Percentiles rank a stretch among this genome's conserved stretches.
These are phyloP conservation scores for Meloidogyne hapla DNA, from an alignment of 1,140 invertebrate genomes.

Conservation along the genomic window DNA sequence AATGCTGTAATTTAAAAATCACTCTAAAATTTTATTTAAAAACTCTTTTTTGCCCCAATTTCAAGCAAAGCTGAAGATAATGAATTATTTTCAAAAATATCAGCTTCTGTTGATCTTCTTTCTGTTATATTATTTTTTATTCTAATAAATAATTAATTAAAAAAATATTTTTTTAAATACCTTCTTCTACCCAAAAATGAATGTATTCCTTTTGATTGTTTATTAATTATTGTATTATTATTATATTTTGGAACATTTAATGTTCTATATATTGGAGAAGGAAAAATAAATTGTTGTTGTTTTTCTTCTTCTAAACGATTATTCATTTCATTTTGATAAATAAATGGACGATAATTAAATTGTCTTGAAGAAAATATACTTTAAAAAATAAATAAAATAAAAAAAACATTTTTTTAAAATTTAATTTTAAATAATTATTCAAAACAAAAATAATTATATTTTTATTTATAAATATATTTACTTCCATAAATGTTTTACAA, in stretches of 20 bases:
- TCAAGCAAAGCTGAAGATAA: neutral
- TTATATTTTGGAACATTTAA: neutral
- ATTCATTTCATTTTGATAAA: slow-evolving; percentile 17
- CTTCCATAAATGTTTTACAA: slow-evolving; percentile 66
- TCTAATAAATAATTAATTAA: neutral
- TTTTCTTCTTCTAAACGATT: neutral
- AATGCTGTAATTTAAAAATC: too few species aligned
- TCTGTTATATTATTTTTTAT: neutral
- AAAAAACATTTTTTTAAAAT: too few species aligned
- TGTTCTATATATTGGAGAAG: too few species aligned
- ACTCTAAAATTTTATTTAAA: neutral
- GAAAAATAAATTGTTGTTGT: neutral
- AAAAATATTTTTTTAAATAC: neutral
- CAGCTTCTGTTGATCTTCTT: neutral
- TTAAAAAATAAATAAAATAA: neutral
- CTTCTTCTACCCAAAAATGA: neutral
- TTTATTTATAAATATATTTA: neutral
- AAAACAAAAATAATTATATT: too few species aligned
- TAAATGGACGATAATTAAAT: neutral
- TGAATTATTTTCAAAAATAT: neutral
- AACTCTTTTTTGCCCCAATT: neutral
- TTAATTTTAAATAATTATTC: too few species aligned
- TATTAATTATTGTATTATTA: neutral
- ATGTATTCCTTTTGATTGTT: neutral
- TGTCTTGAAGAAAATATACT: slow-evolving; percentile 24